A percentile compares a stretch with the other conserved stretches of the same genome.
Evolutionary conservation across 2,113 vertebrate genomes (phyloP).

Genomic region (Rhinolophus ferrumequinum): DNA sequence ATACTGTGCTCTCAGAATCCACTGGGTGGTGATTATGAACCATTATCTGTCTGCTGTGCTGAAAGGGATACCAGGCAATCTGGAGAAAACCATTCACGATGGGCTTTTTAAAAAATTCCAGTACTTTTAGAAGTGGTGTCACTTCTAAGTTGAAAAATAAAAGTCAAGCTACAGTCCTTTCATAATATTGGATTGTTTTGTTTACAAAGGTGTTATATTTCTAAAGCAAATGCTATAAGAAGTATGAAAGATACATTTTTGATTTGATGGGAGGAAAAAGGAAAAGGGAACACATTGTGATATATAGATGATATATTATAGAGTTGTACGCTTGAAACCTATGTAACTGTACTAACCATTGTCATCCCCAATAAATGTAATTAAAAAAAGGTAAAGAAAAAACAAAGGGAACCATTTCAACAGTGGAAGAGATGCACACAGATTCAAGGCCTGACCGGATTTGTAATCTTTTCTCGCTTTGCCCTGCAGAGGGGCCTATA

Average conservation of each 20-base stretch:
- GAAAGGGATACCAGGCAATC: neutral
- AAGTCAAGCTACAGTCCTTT: constrained; percentile 18
- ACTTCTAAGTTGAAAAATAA: constrained; percentile 46
- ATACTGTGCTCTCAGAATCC: constrained; percentile 50
- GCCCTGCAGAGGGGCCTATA: neutral
- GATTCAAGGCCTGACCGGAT: constrained; percentile 16
- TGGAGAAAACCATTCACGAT: constrained; percentile 35
- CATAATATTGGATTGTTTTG: constrained; percentile 33
- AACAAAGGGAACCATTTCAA: neutral
- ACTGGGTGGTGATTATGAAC: neutral
- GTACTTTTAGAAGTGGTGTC: neutral
- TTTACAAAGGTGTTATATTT: constrained; percentile 50
- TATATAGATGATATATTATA: too few relatives aligned
- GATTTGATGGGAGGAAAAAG: neutral
- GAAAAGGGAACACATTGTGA: neutral
- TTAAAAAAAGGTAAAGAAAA: neutral
- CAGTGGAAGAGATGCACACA: neutral
- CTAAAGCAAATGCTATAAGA: constrained; percentile 45
- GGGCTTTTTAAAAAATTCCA: neutral
- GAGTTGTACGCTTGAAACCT: too few relatives aligned
- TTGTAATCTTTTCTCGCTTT: constrained; percentile 38
- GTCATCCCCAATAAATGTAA: too few relatives aligned
- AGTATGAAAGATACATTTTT: constrained; percentile 47
- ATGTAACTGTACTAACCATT: too few relatives aligned
- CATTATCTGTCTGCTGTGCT: constrained; percentile 34